Evolutionary conservation across 2,797 vertebrate species (phyloP).

Genomic region (Sciurus carolinensis): DNA sequence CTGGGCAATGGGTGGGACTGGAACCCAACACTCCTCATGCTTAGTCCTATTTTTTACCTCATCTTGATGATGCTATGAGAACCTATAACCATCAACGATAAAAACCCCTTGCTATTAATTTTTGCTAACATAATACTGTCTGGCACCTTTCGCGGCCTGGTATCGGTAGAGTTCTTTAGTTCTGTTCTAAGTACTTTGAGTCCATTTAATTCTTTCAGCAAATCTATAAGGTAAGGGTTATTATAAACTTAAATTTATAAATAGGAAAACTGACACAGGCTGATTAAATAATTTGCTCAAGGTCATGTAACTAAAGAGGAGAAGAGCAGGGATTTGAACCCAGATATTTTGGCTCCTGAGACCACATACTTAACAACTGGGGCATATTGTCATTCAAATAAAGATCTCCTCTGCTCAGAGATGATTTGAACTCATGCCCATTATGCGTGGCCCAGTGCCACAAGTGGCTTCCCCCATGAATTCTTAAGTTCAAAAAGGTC

Average conservation of each 20-base stretch:
- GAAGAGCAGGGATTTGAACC: background rate
- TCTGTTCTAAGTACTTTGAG: background rate
- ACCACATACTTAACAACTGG: background rate
- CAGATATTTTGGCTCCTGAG: conserved; percentile 19
- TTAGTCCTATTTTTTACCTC: background rate
- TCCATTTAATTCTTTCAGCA: background rate
- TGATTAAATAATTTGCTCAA: background rate
- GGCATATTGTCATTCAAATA: background rate
- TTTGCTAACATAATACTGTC: background rate
- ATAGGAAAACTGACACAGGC: conserved; percentile 15
- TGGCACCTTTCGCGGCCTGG: background rate
- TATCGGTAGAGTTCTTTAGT: background rate
- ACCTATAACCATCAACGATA: background rate
- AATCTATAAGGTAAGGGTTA: background rate
- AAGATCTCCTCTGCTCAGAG: background rate
- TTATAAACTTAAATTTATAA: background rate
- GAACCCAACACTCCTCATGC: background rate
- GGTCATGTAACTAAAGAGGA: background rate
- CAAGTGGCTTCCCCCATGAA: background rate
- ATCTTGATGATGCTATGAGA: background rate
- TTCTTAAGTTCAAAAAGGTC: conserved; percentile 10
- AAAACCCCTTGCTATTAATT: background rate
- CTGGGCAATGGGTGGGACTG: background rate
- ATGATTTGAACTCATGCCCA: background rate
- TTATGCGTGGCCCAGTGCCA: background rate